Conservation (phyloP, 2,113 vertebrate species). For the Platysteira castanea region DNA sequence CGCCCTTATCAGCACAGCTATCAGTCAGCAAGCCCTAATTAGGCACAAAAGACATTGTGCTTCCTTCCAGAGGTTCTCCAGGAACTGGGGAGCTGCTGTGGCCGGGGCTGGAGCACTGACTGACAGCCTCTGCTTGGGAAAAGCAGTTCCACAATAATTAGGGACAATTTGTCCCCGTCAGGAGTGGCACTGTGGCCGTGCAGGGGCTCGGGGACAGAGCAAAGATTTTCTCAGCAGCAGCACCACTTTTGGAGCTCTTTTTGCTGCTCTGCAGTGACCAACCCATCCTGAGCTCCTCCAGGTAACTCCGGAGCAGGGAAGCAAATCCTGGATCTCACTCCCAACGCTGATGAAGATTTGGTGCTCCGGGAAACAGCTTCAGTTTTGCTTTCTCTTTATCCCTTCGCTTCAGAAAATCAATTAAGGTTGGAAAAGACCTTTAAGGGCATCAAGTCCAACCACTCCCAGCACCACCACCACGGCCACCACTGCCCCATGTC, state of each 20-base stretch:
- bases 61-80: background rate
- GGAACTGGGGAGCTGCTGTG: background rate
- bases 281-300: background rate
- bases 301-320: background rate
- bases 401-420: background rate
- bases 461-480: accelerated
- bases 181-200: background rate
- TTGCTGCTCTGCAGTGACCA: background rate
- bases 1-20: constrained; percentile 32
- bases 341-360: accelerated
- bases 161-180: background rate
- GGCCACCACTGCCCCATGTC: background rate
- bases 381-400: background rate
- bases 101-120: background rate
- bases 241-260: background rate
- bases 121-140: background rate
- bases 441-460: background rate
- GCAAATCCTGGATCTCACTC: background rate
- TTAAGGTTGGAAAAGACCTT: background rate
- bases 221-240: background rate
- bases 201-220: background rate
- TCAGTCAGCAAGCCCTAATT: constrained; percentile 41
- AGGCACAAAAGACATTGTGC: constrained; percentile 22
- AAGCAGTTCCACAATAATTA: background rate
- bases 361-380: accelerated